These are phyloP conservation scores for Deilephila porcellus DNA, from an alignment of 2,888 invertebrate species.

Conservation along the genomic window DNA sequence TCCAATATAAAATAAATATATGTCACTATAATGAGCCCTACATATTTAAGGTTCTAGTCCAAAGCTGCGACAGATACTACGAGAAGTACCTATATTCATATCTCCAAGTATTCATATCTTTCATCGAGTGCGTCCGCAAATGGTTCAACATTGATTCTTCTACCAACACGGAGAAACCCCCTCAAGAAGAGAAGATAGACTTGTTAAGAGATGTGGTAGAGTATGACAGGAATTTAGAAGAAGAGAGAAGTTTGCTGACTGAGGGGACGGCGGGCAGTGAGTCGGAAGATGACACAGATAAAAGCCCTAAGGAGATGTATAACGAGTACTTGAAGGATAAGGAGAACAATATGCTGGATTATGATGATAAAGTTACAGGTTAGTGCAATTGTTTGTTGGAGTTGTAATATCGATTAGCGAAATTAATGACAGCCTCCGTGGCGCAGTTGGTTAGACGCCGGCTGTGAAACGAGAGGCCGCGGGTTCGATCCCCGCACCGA, in stretches of 20 bases:
- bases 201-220: constrained; percentile 69
- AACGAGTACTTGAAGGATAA: constrained; percentile 74
- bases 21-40: too few relatives aligned
- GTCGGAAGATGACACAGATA: constrained; percentile 58
- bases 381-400: constrained; percentile 33
- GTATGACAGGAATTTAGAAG: constrained; percentile 64
- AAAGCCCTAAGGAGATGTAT: constrained; percentile 82
- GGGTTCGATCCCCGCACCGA: too few relatives aligned
- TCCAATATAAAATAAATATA: too few relatives aligned
- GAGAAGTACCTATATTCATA: constrained; percentile 85
- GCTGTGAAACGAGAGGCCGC: too few relatives aligned
- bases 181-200: constrained; percentile 44
- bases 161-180: constrained; percentile 25
- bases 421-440: neutral
- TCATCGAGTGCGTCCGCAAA: constrained; percentile 85
- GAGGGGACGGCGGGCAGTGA: constrained; percentile 50
- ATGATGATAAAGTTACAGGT: constrained; percentile 68
- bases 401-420: too few relatives aligned
- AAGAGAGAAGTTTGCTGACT: constrained; percentile 63
- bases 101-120: constrained; percentile 89
- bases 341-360: constrained; percentile 64
- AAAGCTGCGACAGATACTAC: constrained; percentile 85
- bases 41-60: constrained; percentile 80
- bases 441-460: too few relatives aligned
- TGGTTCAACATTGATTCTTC: constrained; percentile 74